Evolutionary conservation across 1,140 invertebrate genomes (phyloP).

Genomic region (Scaptomyza hsui): DNA sequence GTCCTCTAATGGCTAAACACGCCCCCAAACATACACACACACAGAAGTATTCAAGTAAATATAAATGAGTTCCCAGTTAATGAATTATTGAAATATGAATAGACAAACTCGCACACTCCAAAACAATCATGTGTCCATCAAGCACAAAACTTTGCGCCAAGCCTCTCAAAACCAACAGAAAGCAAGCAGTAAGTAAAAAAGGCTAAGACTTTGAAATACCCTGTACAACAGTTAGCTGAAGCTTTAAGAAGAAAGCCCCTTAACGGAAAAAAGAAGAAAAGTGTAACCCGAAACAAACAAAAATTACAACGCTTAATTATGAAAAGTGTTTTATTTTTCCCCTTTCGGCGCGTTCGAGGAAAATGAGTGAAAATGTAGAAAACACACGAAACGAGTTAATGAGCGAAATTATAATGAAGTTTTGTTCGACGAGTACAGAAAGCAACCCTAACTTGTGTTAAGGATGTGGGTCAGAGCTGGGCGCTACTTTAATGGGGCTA

Average conservation of each 20-base stretch:
- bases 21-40: slow-evolving; percentile 10
- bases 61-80: slow-evolving; percentile 42
- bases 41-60: slow-evolving; percentile 4
- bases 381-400: slow-evolving; percentile 68
- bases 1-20: slow-evolving; percentile 20
- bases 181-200: not conserved
- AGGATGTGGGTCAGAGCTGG: slow-evolving; percentile 64
- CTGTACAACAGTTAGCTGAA: slow-evolving; percentile 1
- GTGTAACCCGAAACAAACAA: slow-evolving; percentile 59
- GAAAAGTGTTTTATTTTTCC: slow-evolving; percentile 72
- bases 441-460: slow-evolving; percentile 44
- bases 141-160: slow-evolving; percentile 16
- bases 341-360: slow-evolving; percentile 8
- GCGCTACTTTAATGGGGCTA: slow-evolving; percentile 67
- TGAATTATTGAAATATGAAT: slow-evolving; percentile 65
- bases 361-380: slow-evolving; percentile 48
- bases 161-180: slow-evolving; percentile 36
- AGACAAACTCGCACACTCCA: slow-evolving; percentile 32
- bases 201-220: not conserved
- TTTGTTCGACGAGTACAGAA: slow-evolving; percentile 36
- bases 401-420: slow-evolving; percentile 78
- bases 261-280: slow-evolving; percentile 1
- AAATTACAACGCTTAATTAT: slow-evolving; percentile 80
- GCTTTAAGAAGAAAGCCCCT: slow-evolving; percentile 23
- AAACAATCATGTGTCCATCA: slow-evolving; percentile 67